phyloP scores from a whole-genome alignment of 2,797 vertebrate species.

The Oreonectes daqikongensis region DNA sequence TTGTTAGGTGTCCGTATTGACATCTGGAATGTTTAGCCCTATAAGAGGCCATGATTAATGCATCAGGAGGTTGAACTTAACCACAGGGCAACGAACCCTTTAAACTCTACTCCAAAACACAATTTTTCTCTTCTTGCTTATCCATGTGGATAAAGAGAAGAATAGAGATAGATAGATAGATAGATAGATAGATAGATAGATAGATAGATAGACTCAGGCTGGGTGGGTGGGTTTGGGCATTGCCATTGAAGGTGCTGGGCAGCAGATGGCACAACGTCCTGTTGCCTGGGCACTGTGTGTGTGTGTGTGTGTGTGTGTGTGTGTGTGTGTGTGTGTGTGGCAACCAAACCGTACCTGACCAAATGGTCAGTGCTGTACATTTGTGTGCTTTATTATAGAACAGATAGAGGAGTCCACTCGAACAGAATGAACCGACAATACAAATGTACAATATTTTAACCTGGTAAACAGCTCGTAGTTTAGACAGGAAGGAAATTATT shows the following conservation, averaged over 20 bases:
- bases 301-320: slow-evolving; percentile 6
- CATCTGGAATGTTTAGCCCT: slow-evolving; percentile 41
- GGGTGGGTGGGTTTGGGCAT: neutral
- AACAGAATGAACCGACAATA: neutral
- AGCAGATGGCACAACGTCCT: slow-evolving; percentile 50
- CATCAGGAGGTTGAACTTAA: slow-evolving; percentile 13
- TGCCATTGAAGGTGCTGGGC: slow-evolving; percentile 30
- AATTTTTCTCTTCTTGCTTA: neutral
- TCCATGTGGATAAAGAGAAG: neutral
- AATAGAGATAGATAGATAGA: neutral
- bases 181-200: neutral
- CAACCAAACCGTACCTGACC: slow-evolving; percentile 32
- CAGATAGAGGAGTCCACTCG: neutral
- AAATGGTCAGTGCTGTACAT: slow-evolving; percentile 31
- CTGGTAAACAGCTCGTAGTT: neutral
- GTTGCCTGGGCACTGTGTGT: slow-evolving; percentile 18
- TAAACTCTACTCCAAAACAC: neutral
- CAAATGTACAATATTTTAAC: neutral
- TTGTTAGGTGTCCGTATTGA: slow-evolving; percentile 12
- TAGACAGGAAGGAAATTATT: neutral
- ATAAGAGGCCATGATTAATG: slow-evolving; percentile 7
- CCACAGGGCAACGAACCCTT: slow-evolving; percentile 16
- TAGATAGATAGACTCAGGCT: neutral
- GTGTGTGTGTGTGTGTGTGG: slow-evolving; percentile 10
- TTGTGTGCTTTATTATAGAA: neutral